phyloP scores from a whole-genome alignment of 2,888 invertebrate species.

The Phyllotreta striolata region DNA sequence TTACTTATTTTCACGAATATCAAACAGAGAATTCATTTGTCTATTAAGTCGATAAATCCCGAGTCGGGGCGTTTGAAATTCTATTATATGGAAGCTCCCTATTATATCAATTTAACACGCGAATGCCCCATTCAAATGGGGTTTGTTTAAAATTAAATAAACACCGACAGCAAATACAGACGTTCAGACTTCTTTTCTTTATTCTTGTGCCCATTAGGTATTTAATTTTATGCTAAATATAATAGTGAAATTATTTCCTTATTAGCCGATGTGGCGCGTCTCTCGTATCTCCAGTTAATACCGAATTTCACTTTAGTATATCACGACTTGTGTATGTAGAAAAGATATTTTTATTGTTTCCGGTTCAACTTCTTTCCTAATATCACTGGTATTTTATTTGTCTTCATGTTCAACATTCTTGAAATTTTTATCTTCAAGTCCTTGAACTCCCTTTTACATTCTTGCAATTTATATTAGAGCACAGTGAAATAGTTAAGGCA shows the following conservation, averaged over 20 bases:
- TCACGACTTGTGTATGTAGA: constrained; percentile 19
- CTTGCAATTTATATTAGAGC: constrained; percentile 16
- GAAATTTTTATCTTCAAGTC: constrained; percentile 18
- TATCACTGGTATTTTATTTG: constrained; percentile 24
- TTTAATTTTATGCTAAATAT: constrained; percentile 5
- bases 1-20: too few relatives aligned
- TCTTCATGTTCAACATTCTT: constrained; percentile 22
- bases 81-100: constrained; percentile 19
- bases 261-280: background rate
- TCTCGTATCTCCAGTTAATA: constrained; percentile 7
- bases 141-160: constrained; percentile 19
- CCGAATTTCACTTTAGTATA: constrained; percentile 10
- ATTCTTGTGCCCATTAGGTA: background rate
- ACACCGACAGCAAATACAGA: constrained; percentile 16
- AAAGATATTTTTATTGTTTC: constrained; percentile 27
- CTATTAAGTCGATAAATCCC: constrained; percentile 18
- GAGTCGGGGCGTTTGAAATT: constrained; percentile 22
- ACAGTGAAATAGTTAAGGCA: constrained; percentile 1
- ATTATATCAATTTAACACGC: constrained; percentile 26
- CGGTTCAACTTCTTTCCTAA: constrained; percentile 25
- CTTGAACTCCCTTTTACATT: constrained; percentile 10
- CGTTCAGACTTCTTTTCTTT: background rate
- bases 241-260: constrained; percentile 2
- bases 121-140: constrained; percentile 19
- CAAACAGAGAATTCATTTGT: background rate